phyloP scores from a whole-genome alignment of 1,140 invertebrate species.

The Papilio glaucus region DNA sequence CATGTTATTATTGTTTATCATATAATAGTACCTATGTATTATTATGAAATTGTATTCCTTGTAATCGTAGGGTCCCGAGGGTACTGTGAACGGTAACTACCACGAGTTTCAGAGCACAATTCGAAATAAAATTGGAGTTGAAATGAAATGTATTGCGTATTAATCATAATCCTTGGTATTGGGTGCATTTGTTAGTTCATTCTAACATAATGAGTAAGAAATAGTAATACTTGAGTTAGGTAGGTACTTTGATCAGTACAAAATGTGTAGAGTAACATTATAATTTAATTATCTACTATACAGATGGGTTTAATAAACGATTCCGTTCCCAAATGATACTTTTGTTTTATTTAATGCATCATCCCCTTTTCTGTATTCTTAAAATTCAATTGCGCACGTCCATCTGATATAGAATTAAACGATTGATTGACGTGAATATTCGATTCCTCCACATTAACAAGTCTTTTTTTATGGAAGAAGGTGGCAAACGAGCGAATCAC shows the following conservation, averaged over 20 bases:
- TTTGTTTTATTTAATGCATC: constrained; percentile 60
- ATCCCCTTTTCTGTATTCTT: too few species aligned
- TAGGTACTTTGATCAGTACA: constrained; percentile 83
- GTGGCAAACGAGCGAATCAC: too few species aligned
- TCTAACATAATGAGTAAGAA: constrained; percentile 73
- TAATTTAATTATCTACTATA: constrained; percentile 80
- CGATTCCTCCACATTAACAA: too few species aligned
- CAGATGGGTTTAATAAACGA: constrained; percentile 82
- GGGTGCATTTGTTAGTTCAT: constrained; percentile 73
- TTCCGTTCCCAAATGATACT: constrained; percentile 77
- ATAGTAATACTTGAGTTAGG: constrained; percentile 74
- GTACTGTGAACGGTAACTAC: constrained; percentile 80
- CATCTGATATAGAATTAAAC: too few species aligned
- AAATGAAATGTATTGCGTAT: constrained; percentile 45
- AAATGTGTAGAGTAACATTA: constrained; percentile 78
- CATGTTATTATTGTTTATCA: constrained; percentile 51
- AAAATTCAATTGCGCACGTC: too few species aligned
- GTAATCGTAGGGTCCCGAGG: constrained; percentile 69
- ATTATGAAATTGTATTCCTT: constrained; percentile 60
- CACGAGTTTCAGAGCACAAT: constrained; percentile 64
- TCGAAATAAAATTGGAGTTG: constrained; percentile 43
- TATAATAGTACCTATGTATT: constrained; percentile 40
- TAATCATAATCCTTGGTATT: constrained; percentile 56
- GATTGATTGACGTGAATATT: too few species aligned
- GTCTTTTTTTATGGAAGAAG: too few species aligned